phyloP scores from a whole-genome alignment of 1,140 invertebrate genomes.

The Bacillus rossius region DNA sequence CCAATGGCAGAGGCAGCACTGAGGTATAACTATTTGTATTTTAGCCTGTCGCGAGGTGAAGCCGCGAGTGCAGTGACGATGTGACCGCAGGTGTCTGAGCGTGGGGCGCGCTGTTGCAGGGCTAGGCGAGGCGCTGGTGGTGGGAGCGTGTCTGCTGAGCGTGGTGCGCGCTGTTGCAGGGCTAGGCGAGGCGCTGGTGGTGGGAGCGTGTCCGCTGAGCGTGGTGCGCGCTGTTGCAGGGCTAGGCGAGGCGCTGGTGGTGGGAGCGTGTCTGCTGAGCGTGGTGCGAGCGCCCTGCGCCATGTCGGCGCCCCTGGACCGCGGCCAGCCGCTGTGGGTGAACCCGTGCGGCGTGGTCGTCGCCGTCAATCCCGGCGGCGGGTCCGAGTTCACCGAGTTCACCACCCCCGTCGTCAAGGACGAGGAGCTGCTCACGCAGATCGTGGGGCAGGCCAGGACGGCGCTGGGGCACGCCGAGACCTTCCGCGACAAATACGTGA shows the following conservation, averaged over 20 bases:
- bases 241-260: slow-evolving; percentile 14
- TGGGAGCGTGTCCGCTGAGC: slow-evolving; percentile 3
- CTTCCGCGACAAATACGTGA: slow-evolving; percentile 48
- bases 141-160: slow-evolving; percentile 18
- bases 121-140: slow-evolving; percentile 14
- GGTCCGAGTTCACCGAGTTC: slow-evolving; percentile 21
- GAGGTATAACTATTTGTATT: no score
- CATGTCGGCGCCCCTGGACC: slow-evolving; percentile 16
- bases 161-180: slow-evolving; percentile 15
- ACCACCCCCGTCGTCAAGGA: slow-evolving; percentile 11
- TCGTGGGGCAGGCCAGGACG: slow-evolving; percentile 43
- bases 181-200: slow-evolving; percentile 14
- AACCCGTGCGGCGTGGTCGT: slow-evolving; percentile 46
- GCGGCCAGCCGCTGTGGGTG: slow-evolving; percentile 41
- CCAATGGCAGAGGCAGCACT: no score
- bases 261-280: slow-evolving; percentile 18
- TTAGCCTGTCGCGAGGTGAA: no score
- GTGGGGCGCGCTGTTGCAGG: slow-evolving; percentile 6
- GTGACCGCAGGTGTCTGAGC: no score
- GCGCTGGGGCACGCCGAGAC: slow-evolving; percentile 42
- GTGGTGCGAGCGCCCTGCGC: slow-evolving; percentile 17
- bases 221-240: slow-evolving; percentile 6
- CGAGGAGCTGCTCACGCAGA: slow-evolving; percentile 37
- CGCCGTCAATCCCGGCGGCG: slow-evolving; percentile 33
- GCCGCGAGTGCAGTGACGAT: no score